These are phyloP conservation scores for Halichoeres trimaculatus DNA, from an alignment of 2,113 vertebrate species.

Conservation along the genomic window DNA sequence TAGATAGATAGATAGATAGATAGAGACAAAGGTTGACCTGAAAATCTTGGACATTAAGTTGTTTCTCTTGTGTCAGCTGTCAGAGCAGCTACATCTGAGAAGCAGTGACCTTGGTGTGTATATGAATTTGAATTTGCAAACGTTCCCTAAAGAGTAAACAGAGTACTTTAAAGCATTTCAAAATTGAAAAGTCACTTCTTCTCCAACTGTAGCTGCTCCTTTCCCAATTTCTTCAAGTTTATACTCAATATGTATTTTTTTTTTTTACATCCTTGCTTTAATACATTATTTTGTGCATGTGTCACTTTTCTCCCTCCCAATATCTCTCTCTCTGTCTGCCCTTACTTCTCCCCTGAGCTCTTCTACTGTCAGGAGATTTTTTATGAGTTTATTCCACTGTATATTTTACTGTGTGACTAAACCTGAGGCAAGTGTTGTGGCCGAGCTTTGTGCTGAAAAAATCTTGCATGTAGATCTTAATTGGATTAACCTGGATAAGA, in stretches of 20 bases:
- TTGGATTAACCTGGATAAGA: slow-evolving; percentile 38
- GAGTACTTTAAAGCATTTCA: neutral
- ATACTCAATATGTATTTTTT: slow-evolving; percentile 3
- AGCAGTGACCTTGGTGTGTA: neutral
- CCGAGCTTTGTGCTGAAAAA: slow-evolving; percentile 1
- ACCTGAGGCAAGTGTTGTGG: neutral
- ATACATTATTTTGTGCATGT: neutral
- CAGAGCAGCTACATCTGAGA: neutral
- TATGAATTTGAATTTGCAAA: neutral
- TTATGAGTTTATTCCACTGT: slow-evolving; percentile 29
- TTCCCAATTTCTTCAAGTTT: neutral
- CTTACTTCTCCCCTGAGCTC: neutral
- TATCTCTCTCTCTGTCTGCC: neutral
- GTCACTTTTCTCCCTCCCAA: slow-evolving; percentile 2
- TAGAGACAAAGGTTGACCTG: too few species aligned
- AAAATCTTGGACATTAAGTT: neutral
- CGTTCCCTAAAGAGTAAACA: neutral
- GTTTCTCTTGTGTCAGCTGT: slow-evolving; percentile 2
- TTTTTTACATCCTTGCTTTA: neutral
- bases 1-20: too few species aligned
- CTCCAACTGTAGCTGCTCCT: neutral
- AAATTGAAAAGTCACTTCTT: neutral
- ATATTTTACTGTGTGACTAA: slow-evolving; percentile 23
- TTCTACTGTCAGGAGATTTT: slow-evolving; percentile 18
- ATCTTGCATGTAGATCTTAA: slow-evolving; percentile 40